Percentiles rank a stretch among this genome's conserved stretches.
These are phyloP conservation scores for Rutilus rutilus DNA, from an alignment of 2,113 vertebrate genomes.

Conservation along the genomic window DNA sequence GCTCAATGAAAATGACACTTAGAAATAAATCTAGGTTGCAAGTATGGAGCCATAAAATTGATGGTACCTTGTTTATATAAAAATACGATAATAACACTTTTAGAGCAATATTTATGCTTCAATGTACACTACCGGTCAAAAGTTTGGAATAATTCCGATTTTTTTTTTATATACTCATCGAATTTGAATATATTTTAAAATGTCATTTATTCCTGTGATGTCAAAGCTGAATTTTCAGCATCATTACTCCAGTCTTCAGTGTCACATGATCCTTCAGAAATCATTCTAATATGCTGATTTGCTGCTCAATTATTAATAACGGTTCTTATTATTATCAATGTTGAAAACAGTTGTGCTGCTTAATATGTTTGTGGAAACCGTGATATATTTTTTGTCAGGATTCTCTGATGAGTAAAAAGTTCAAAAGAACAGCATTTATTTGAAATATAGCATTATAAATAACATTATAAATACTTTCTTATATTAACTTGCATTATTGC, in stretches of 20 bases:
- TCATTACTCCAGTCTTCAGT: too few species aligned
- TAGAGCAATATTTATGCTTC: too few species aligned
- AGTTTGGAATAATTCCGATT: background rate
- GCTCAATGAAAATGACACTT: slow-evolving; percentile 8
- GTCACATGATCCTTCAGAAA: background rate
- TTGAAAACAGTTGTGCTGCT: background rate
- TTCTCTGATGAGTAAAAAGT: background rate
- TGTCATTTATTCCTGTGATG: too few species aligned
- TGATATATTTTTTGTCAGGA: background rate
- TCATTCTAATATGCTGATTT: background rate
- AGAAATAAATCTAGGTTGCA: slow-evolving; percentile 2
- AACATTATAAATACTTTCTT: background rate
- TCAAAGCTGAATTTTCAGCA: too few species aligned
- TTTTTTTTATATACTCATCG: background rate
- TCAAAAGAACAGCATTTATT: background rate
- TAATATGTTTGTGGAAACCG: background rate
- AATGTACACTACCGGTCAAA: background rate
- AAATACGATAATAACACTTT: background rate
- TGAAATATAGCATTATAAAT: background rate
- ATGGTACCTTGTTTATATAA: background rate
- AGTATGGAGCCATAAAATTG: slow-evolving; percentile 5
- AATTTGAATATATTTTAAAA: too few species aligned
- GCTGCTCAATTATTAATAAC: background rate
- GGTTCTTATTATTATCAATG: background rate
- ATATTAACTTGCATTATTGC: background rate